phyloP scores from a whole-genome alignment of 2,888 invertebrate genomes.

The Rapana venosa region DNA sequence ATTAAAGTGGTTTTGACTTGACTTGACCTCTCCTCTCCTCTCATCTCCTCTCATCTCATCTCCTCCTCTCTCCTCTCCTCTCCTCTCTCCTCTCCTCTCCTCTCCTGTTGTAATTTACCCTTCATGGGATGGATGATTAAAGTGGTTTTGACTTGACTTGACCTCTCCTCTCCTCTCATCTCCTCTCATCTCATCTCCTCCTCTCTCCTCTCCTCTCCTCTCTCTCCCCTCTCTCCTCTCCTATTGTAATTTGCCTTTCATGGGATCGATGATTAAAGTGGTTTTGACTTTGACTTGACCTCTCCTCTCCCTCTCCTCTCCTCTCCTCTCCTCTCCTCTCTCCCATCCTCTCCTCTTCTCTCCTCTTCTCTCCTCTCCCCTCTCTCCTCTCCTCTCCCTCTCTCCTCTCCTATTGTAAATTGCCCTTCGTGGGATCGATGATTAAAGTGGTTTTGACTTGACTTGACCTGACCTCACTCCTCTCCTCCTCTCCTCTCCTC shows the following conservation, averaged over 20 bases:
- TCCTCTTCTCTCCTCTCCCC: neutral
- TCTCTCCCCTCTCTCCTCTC: neutral
- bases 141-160: neutral
- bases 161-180: too few species aligned
- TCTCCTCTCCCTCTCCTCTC: conserved; percentile 15
- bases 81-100: neutral
- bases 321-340: neutral
- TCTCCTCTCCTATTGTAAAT: neutral
- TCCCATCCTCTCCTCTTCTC: neutral
- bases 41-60: too few species aligned
- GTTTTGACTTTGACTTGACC: too few species aligned
- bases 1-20: too few species aligned
- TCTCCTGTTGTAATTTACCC: too few species aligned
- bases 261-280: neutral
- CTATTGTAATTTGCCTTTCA: too few species aligned
- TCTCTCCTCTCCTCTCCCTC: neutral
- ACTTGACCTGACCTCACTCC: too few species aligned
- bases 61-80: neutral
- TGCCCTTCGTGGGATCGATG: neutral
- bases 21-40: too few species aligned
- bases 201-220: neutral
- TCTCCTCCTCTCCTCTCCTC: neutral
- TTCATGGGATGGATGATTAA: neutral
- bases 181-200: neutral
- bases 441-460: neutral